These are phyloP conservation scores for Philopotamus ludificatus DNA, from an alignment of 1,140 invertebrate genomes.

Conservation along the genomic window DNA sequence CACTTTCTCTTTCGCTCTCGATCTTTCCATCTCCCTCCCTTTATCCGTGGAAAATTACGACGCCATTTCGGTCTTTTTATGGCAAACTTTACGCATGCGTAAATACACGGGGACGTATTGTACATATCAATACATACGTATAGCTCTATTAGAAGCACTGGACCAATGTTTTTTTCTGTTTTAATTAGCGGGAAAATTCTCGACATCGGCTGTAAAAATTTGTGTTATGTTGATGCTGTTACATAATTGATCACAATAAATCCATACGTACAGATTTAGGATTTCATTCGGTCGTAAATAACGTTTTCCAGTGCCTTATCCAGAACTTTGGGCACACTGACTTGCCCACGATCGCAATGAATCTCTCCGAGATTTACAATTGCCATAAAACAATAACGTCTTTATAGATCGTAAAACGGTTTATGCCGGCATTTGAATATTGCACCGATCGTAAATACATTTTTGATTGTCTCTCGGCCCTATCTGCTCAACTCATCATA, in stretches of 20 bases:
- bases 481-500: background rate
- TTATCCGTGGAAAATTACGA: background rate
- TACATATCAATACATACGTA: no score
- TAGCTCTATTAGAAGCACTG: no score
- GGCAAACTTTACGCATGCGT: slow-evolving; percentile 12
- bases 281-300: slow-evolving; percentile 19
- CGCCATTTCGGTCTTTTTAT: slow-evolving; percentile 21
- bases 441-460: slow-evolving; percentile 16
- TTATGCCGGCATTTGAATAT: slow-evolving; percentile 2
- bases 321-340: background rate
- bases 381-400: slow-evolving; percentile 35
- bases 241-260: slow-evolving; percentile 11
- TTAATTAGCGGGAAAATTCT: background rate
- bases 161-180: background rate
- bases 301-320: background rate
- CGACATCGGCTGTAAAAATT: slow-evolving; percentile 6
- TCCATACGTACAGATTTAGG: slow-evolving; percentile 15
- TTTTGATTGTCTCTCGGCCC: background rate
- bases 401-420: slow-evolving; percentile 36
- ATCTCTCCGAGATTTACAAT: slow-evolving; percentile 35
- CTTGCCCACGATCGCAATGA: slow-evolving; percentile 16
- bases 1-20: slow-evolving; percentile 8
- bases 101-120: no score
- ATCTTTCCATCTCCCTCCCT: background rate
- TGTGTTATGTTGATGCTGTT: no score